Evolutionary conservation across 2,797 vertebrate genomes (phyloP), one percentile per base, ranked within the genome.

Genomic region (Perodicticus potto): DNA sequence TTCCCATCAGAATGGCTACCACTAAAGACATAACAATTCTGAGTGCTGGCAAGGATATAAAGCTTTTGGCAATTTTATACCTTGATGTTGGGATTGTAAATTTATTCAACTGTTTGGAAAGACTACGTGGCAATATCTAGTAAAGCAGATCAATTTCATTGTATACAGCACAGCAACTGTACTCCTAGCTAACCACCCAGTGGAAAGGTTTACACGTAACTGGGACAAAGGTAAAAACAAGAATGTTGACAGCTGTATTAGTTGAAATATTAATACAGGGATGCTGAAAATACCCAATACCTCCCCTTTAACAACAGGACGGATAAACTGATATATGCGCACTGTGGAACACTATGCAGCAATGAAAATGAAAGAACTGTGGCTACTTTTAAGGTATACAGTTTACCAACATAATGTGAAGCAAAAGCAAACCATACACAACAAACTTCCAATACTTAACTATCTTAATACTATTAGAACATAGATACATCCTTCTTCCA

Each of bases 401-500:
- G 63, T 77, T 94, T 32, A 83, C 17, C 14, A 73, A 91, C 4
- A 83, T 8, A 67, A 78, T n/a, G 7, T 34, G 29, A 69, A 40
- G 32, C 22, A 19, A 40, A 49, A 84, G 37, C 40, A 61, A 29
- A 32, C 59, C 40, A 3, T 23, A 32, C 27, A 80, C 81, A 80
- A 7, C 53, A 59, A 91, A 27, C 34, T 37, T 25, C 40, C 25
- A 19, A 27, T 53, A 40, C 5, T 13, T 32, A 32, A 67, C n/a
- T n/a, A n/a, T n/a, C n/a, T n/a, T n/a, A n/a, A n/a, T n/a, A 92
- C 59, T n/a, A 78, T 53, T 84, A 49, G 63, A 74, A 94, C 12
- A 63, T 1, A 45, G 43, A 84, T 45, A 55, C 78, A 86, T 53
- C 78, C 37, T 81, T 80, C 37, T 77, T 80, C 37, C 34, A 29